These are phyloP conservation scores for Scaptomyza pallida DNA, from an alignment of 1,140 invertebrate species.

Conservation along the genomic window DNA sequence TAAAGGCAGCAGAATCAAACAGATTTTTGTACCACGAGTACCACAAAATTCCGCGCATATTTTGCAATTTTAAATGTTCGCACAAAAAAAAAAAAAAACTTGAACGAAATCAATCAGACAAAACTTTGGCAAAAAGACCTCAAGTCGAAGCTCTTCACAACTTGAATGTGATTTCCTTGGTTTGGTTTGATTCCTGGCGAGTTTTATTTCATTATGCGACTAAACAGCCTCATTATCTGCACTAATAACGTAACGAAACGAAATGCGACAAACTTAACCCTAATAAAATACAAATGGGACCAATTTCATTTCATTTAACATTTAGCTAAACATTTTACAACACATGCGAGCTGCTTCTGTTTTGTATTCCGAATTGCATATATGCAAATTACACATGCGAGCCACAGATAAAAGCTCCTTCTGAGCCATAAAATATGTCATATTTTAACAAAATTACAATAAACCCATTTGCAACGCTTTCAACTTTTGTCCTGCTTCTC, in stretches of 20 bases:
- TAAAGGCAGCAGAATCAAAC: conserved; percentile 12
- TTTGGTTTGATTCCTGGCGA: not conserved
- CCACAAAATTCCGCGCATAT: conserved; percentile 74
- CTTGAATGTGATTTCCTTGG: not conserved
- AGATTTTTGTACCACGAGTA: conserved; percentile 59
- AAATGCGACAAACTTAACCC: conserved; percentile 48
- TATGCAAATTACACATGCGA: conserved; percentile 69
- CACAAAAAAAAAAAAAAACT: conserved; percentile 10
- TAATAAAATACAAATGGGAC: conserved; percentile 82
- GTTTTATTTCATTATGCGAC: not conserved
- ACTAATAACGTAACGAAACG: not conserved
- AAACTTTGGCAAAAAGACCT: conserved; percentile 1
- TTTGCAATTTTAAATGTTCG: conserved; percentile 59
- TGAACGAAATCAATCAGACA: conserved; percentile 41
- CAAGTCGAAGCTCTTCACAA: not conserved
- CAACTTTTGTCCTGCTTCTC: conserved; percentile 43
- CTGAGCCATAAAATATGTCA: conserved; percentile 83
- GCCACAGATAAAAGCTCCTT: conserved; percentile 64
- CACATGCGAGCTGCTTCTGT: conserved; percentile 40
- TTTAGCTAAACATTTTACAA: conserved; percentile 44
- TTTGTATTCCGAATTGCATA: conserved; percentile 26
- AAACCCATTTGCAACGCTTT: conserved; percentile 74
- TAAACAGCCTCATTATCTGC: conserved; percentile 5
- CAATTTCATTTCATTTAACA: conserved; percentile 74
- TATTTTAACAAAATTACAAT: conserved; percentile 83